Evolutionary conservation across 2,888 invertebrate species (phyloP).

Genomic region (Watsonalla cultraria): DNA sequence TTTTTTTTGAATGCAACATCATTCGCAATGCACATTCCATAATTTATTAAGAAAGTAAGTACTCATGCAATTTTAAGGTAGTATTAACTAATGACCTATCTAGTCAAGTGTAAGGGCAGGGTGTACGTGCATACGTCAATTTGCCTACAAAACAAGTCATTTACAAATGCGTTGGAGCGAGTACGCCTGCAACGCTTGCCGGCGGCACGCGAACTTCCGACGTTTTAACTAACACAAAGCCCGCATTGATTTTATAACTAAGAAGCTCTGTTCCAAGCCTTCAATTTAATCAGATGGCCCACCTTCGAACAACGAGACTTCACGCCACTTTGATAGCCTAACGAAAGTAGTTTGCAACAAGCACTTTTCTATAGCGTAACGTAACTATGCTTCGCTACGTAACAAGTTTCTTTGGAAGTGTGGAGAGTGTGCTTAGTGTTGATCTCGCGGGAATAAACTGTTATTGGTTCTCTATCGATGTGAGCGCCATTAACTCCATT

Average conservation of each 20-base stretch:
- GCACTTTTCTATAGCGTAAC: constrained; percentile 29
- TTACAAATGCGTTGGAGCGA: constrained; percentile 28
- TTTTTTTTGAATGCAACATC: no score
- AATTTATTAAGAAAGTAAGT: no score
- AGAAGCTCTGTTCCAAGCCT: constrained; percentile 29
- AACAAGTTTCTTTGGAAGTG: constrained; percentile 36
- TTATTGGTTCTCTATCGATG: constrained; percentile 8
- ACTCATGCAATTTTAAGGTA: no score
- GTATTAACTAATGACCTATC: no score
- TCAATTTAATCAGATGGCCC: constrained; percentile 37
- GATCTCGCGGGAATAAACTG: constrained; percentile 11
- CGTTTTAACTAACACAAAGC: constrained; percentile 53
- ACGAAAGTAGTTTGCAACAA: constrained; percentile 47
- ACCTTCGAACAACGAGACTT: constrained; percentile 35
- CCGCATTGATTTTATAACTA: constrained; percentile 58
- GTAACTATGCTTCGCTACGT: constrained; percentile 32
- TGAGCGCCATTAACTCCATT: neutral
- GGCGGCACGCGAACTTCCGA: constrained; percentile 47
- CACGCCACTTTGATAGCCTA: constrained; percentile 53
- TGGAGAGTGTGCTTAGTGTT: constrained; percentile 30
- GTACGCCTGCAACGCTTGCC: constrained; percentile 23
- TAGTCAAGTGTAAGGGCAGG: no score
- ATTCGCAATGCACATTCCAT: no score
- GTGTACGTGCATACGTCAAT: constrained; percentile 10
- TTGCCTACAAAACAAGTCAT: constrained; percentile 26